Evolutionary conservation across 1,140 invertebrate genomes (phyloP).

Genomic region (Planococcus citri): DNA sequence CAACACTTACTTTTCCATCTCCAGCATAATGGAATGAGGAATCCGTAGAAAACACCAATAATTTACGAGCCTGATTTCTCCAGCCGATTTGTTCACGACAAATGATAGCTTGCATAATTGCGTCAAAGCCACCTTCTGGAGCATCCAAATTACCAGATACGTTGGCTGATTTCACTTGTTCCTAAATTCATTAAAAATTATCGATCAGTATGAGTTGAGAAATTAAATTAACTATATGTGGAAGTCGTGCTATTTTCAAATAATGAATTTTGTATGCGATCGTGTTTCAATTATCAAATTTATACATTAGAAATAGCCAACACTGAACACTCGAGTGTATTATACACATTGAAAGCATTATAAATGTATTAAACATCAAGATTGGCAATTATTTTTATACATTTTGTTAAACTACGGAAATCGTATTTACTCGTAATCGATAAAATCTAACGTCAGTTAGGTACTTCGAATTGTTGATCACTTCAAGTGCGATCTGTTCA

Average conservation of each 20-base stretch:
- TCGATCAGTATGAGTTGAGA: too few species aligned
- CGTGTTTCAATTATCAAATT: background rate
- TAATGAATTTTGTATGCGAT: too few species aligned
- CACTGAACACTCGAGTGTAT: background rate
- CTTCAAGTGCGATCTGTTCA: too few species aligned
- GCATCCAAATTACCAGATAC: slow-evolving; percentile 96
- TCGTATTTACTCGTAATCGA: too few species aligned
- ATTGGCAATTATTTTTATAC: too few species aligned
- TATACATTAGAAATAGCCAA: too few species aligned
- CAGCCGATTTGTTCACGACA: slow-evolving; percentile 78
- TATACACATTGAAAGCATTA: too few species aligned
- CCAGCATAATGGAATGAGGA: slow-evolving; percentile 97
- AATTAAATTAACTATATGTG: background rate
- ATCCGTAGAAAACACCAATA: slow-evolving; percentile 95
- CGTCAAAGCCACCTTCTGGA: slow-evolving; percentile 98
- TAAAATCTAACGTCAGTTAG: too few species aligned
- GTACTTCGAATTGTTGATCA: too few species aligned
- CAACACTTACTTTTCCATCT: slow-evolving; percentile 63
- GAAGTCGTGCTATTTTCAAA: background rate
- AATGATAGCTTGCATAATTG: slow-evolving; percentile 95
- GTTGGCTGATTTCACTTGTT: slow-evolving; percentile 55
- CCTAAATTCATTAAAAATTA: slow-evolving; percentile 36
- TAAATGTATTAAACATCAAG: too few species aligned
- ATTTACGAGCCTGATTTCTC: slow-evolving; percentile 77
- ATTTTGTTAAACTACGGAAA: too few species aligned